These are phyloP conservation scores for Scalopus aquaticus DNA, from an alignment of 2,113 vertebrate species.

Conservation along the genomic window DNA sequence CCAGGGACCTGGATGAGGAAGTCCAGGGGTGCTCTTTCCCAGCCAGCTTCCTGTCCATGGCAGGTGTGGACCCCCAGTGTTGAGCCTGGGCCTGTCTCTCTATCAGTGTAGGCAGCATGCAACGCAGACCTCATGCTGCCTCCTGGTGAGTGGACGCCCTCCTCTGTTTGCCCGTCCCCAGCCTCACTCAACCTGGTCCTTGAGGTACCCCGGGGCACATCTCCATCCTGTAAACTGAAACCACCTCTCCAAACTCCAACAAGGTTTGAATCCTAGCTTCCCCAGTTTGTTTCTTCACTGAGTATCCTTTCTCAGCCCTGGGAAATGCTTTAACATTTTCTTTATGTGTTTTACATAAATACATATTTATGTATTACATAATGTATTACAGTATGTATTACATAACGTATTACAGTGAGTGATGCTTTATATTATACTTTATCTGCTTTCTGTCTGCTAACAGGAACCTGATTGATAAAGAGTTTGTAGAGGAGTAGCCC, in stretches of 20 bases:
- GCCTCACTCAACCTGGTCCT: not conserved
- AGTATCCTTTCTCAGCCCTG: not conserved
- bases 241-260: not conserved
- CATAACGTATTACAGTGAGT: no score
- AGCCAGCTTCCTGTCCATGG: not conserved
- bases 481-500: not conserved
- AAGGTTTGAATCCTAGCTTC: not conserved
- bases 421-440: not conserved
- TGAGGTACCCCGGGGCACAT: not conserved
- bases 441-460: not conserved
- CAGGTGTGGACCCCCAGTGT: not conserved
- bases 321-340: not conserved
- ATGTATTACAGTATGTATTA: no score
- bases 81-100: not conserved
- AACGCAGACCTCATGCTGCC: not conserved
- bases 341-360: not conserved
- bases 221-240: not conserved
- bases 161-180: not conserved
- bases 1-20: not conserved
- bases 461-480: not conserved
- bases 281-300: not conserved
- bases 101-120: no score
- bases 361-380: no score
- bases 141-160: no score
- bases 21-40: not conserved